Evolutionary conservation across 1,140 invertebrate genomes (phyloP), one percentile per base, ranked within the genome.

Genomic region (Mylabris phalerata): DNA sequence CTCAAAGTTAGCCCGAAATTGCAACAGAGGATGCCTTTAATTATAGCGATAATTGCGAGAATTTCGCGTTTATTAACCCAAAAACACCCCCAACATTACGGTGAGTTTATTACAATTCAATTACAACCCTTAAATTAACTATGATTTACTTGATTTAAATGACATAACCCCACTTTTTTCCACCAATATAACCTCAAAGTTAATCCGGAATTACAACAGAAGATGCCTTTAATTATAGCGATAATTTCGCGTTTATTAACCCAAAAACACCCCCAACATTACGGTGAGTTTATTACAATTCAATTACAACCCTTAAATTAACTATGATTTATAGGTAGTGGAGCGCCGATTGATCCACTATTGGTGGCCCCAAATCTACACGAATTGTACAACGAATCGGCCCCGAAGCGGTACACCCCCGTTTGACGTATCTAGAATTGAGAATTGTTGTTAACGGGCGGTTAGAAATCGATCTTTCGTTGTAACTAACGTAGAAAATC

Each of bases 391-490:
- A 67, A 0, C 71, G 77, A 50, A 26, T 74, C 11, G 69, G 61
- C 2, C 69, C 73, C 0, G 61, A 75, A 50, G 65, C 70, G 11
- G 69, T 73, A 50, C 45, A 57, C 19, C 75, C 75, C 3, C 78
- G 89, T 41, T 85, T 80, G 32, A 78, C 77, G 38, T 90, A 80
- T 67, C 51, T 88, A 9, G 89, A 92, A 63, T 92, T 89, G 78
- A 1, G 73, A 82, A 45, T 72, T 88, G 13, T 70, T 98, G 25
- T n/a, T 78, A 84, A 54, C 79, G 80, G 70, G 90, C 92, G 10
- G 88, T 98, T 47, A 90, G 84, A 32, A 83, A 93, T 64, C 78
- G 81, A 52, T 90, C 89, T 1, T 19, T 19, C 0, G 95, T 90
- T 59, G 54, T 60, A n/a, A 69, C 62, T 62, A 10, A 64, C 24